Percentiles rank a stretch among this genome's conserved stretches.
Evolutionary conservation across 2,797 vertebrate genomes (phyloP).

Genomic region (Galago senegalensis): DNA sequence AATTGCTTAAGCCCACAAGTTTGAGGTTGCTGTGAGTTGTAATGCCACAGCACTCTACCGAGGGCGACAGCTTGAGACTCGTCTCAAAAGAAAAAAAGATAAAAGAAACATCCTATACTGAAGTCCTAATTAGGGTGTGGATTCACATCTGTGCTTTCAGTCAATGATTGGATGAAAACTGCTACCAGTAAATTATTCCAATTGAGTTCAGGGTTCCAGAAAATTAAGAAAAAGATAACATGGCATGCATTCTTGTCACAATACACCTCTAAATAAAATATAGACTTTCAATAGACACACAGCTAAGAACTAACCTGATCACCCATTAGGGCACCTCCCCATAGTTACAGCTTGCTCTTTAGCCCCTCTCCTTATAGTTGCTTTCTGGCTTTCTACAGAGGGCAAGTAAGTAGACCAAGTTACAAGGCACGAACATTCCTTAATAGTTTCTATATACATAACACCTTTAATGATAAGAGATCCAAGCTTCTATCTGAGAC

Average conservation of each 20-base stretch:
- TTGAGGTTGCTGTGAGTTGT: too few relatives aligned
- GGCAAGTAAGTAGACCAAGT: not conserved
- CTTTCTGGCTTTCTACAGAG: not conserved
- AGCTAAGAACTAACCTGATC: too few relatives aligned
- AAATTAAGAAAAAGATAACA: not conserved
- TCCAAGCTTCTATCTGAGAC: not conserved
- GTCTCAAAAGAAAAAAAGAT: not conserved
- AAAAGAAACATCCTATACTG: not conserved
- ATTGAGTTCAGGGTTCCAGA: not conserved
- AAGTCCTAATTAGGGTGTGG: not conserved
- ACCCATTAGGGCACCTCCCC: too few relatives aligned
- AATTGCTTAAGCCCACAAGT: too few relatives aligned
- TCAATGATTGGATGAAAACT: not conserved
- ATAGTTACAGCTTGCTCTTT: not conserved
- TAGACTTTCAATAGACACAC: too few relatives aligned
- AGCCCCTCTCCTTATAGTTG: not conserved
- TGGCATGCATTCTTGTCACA: not conserved
- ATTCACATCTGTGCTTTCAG: not conserved
- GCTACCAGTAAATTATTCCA: not conserved
- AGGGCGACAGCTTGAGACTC: too few relatives aligned
- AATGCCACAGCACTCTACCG: too few relatives aligned
- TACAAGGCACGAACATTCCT: not conserved
- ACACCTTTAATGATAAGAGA: not conserved
- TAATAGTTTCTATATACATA: not conserved
- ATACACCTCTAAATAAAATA: too few relatives aligned